These are phyloP conservation scores for Rhamnusium bicolor DNA, from an alignment of 2,888 invertebrate species.

Conservation along the genomic window DNA sequence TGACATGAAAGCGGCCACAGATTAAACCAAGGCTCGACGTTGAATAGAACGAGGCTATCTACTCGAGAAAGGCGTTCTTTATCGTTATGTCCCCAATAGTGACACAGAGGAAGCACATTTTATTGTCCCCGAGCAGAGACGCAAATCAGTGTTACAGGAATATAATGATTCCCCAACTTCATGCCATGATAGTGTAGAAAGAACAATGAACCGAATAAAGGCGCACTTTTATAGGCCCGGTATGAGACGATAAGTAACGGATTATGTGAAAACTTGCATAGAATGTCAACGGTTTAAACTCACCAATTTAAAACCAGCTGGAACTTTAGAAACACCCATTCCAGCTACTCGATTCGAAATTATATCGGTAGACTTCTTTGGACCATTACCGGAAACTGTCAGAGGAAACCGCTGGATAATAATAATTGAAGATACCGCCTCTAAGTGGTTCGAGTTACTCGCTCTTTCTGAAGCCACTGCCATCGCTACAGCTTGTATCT, in stretches of 20 bases:
- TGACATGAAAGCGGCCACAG: too few relatives aligned
- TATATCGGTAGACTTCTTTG: neutral
- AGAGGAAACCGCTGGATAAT: neutral
- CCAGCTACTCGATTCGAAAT: neutral
- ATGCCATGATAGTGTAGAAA: too few relatives aligned
- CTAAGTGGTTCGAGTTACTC: neutral
- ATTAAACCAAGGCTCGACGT: too few relatives aligned
- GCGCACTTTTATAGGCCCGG: neutral
- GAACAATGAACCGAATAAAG: neutral
- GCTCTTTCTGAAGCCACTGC: neutral
- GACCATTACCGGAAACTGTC: neutral
- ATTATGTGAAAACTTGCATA: neutral
- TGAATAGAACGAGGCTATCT: too few relatives aligned
- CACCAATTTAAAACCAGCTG: neutral
- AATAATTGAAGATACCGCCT: neutral
- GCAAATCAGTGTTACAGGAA: too few relatives aligned
- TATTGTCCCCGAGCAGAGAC: too few relatives aligned
- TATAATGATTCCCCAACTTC: too few relatives aligned
- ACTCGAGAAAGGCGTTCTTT: too few relatives aligned
- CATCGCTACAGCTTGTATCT: neutral
- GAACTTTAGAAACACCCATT: neutral
- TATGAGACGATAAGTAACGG: neutral
- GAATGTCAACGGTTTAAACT: neutral
- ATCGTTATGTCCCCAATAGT: too few relatives aligned
- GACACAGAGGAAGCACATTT: too few relatives aligned